Evolutionary conservation across 1,140 invertebrate genomes (phyloP).

Genomic region (Drosophila pallidifrons): DNA sequence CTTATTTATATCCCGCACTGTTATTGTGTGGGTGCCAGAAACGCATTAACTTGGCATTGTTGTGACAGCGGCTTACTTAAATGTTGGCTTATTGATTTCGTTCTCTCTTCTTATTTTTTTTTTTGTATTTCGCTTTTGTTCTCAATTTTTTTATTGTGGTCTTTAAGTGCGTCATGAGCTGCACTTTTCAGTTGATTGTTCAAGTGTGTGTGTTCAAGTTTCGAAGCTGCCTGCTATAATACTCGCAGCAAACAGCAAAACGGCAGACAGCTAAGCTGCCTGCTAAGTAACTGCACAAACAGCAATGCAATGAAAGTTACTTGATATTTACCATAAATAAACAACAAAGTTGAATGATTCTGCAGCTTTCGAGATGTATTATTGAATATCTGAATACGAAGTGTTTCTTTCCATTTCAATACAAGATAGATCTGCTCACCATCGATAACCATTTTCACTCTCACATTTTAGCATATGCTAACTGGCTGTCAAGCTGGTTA

Average conservation of each 20-base stretch:
- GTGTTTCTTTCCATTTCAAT: constrained; percentile 1
- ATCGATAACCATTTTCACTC: not conserved
- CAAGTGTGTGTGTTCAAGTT: constrained; percentile 17
- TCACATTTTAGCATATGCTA: constrained; percentile 23
- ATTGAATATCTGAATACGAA: constrained; percentile 2
- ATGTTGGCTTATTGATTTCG: constrained; percentile 72
- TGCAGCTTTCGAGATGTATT: not conserved
- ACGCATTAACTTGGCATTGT: constrained; percentile 68
- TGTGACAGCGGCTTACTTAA: constrained; percentile 60
- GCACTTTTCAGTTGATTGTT: constrained; percentile 30
- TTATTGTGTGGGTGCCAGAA: constrained; percentile 23
- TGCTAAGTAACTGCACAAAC: constrained; percentile 30
- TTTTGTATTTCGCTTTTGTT: constrained; percentile 37
- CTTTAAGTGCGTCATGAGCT: constrained; percentile 38
- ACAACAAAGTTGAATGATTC: constrained; percentile 2
- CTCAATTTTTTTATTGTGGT: not conserved
- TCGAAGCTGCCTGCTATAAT: constrained; percentile 20
- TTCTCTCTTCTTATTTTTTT: constrained; percentile 1
- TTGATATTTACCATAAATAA: constrained; percentile 17
- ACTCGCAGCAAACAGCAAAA: not conserved
- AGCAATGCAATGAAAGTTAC: constrained; percentile 7
- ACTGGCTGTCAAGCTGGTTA: constrained; percentile 20
- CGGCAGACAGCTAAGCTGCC: constrained; percentile 20
- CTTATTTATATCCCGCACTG: constrained; percentile 76
- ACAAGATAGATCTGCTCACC: not conserved